phyloP scores from a whole-genome alignment of 2,797 vertebrate species.

The Morelia viridis region DNA sequence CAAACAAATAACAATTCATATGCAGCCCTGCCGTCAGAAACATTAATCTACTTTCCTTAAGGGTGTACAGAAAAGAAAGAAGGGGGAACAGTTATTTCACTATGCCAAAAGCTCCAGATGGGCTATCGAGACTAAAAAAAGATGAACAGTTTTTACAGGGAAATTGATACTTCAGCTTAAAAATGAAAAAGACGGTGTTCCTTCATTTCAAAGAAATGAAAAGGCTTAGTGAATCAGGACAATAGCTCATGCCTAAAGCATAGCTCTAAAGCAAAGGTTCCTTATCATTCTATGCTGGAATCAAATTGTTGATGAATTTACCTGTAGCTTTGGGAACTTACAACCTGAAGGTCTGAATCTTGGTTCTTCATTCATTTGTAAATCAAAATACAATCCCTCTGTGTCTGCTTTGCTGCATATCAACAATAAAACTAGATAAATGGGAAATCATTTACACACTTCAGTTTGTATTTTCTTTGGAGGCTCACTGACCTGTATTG shows the following conservation, averaged over 20 bases:
- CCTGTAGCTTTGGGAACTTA: background rate
- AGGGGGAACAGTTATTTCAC: no score
- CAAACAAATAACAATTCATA: background rate
- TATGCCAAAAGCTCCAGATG: background rate
- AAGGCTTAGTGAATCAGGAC: background rate
- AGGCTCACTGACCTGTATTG: background rate
- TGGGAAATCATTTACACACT: accelerated
- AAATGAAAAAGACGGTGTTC: background rate
- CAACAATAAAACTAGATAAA: background rate
- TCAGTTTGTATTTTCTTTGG: background rate
- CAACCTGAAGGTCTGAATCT: background rate
- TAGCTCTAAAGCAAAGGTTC: background rate
- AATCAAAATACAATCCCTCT: background rate
- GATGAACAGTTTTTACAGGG: background rate
- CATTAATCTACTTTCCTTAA: background rate
- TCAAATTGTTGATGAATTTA: background rate
- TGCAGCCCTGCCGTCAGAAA: background rate
- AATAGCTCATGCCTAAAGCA: background rate
- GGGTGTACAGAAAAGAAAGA: background rate
- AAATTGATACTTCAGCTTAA: background rate
- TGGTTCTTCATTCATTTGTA: background rate
- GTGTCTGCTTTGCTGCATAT: background rate
- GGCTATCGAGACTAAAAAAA: background rate
- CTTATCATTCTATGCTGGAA: background rate
- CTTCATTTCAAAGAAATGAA: background rate